phyloP scores from a whole-genome alignment of 2,113 vertebrate genomes.

The Ranitomeya imitator region DNA sequence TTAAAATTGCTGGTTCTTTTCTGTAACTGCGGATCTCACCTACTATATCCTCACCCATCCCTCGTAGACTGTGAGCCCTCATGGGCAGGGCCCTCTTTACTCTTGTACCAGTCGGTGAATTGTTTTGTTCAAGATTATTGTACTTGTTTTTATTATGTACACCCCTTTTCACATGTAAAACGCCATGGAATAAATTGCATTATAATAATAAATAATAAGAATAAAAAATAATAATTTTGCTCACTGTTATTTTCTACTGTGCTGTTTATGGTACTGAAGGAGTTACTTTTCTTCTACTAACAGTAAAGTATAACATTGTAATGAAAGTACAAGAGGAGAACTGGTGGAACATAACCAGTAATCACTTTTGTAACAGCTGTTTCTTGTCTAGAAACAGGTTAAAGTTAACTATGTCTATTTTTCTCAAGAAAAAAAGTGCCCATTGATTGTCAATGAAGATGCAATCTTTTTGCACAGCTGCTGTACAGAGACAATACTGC shows the following conservation, averaged over 20 bases:
- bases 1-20: too few species aligned
- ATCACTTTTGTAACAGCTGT: constrained; percentile 51
- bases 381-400: constrained; percentile 62
- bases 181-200: too few species aligned
- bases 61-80: too few species aligned
- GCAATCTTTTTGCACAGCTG: constrained; percentile 3
- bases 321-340: constrained; percentile 33
- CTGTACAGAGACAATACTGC: constrained; percentile 34
- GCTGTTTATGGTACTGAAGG: background rate
- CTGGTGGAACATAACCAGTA: constrained; percentile 44
- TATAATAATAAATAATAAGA: too few species aligned
- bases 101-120: too few species aligned
- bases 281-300: constrained; percentile 26
- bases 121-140: too few species aligned
- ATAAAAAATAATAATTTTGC: too few species aligned
- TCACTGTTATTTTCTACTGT: background rate
- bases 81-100: too few species aligned
- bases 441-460: constrained; percentile 48
- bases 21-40: too few species aligned
- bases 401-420: constrained; percentile 49
- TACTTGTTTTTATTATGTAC: too few species aligned
- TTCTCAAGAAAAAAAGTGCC: constrained; percentile 52
- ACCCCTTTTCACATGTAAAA: too few species aligned
- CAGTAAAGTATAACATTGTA: constrained; percentile 19
- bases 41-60: too few species aligned